Percentiles rank a stretch among this genome's conserved stretches.
Conservation (phyloP, 2,888 invertebrate genomes). For the Elgonia sp. region DNA sequence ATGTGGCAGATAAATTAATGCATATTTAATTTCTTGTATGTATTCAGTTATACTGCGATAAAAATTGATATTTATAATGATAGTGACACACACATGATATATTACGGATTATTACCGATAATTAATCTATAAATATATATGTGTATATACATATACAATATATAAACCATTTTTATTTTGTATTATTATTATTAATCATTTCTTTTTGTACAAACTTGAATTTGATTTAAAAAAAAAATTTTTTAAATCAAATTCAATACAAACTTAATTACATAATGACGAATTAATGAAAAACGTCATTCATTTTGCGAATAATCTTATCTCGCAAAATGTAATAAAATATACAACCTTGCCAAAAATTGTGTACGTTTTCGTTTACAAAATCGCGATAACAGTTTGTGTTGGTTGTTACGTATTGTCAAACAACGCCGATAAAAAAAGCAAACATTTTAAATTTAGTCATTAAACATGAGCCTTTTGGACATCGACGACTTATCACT, state of each 20-base stretch:
- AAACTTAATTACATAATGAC: background rate
- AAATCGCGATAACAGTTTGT: conserved; percentile 15
- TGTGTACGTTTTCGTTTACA: conserved; percentile 2
- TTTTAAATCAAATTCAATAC: too few species aligned
- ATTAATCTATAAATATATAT: conserved; percentile 4
- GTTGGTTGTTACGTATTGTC: conserved; percentile 18
- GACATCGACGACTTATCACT: conserved; percentile 79
- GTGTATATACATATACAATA: background rate
- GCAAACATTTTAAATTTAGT: conserved; percentile 84
- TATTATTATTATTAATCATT: too few species aligned
- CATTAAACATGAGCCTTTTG: conserved; percentile 85
- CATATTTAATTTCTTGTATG: too few species aligned
- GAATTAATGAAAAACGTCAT: background rate
- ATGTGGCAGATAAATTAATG: too few species aligned
- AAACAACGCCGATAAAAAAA: conserved; percentile 70
- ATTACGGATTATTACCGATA: too few species aligned
- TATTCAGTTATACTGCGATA: too few species aligned
- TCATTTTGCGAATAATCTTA: background rate
- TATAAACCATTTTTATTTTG: too few species aligned
- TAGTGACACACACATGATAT: too few species aligned
- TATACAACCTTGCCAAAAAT: conserved; percentile 6
- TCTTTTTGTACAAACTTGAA: too few species aligned
- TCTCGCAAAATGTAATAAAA: conserved; percentile 1
- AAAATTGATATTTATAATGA: too few species aligned
- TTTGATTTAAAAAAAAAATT: too few species aligned